These are phyloP conservation scores for Archips xylosteana DNA, from an alignment of 2,888 invertebrate genomes.

Conservation along the genomic window DNA sequence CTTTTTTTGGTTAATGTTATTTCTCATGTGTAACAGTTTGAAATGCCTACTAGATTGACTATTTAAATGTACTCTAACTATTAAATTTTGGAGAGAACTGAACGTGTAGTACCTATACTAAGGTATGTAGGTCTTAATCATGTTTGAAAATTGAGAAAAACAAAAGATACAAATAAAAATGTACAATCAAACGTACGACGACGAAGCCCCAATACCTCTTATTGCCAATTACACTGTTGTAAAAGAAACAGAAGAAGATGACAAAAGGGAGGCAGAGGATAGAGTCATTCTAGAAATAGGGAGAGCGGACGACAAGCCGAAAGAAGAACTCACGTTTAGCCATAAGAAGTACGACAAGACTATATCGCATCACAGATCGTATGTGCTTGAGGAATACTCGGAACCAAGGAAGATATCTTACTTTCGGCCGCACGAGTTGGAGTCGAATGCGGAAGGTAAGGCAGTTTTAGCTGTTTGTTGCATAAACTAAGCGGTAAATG, in stretches of 20 bases:
- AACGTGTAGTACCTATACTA: neutral
- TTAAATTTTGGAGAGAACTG: neutral
- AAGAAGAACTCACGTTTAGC: constrained; percentile 77
- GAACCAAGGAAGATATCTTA: constrained; percentile 70
- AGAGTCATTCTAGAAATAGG: constrained; percentile 82
- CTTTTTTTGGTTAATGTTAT: neutral
- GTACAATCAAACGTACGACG: constrained; percentile 73
- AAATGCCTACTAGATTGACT: neutral
- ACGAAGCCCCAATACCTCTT: constrained; percentile 73
- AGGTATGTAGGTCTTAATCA: neutral
- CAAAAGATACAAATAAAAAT: constrained; percentile 48
- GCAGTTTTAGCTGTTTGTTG: constrained; percentile 12
- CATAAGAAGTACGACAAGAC: constrained; percentile 84
- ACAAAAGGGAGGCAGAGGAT: constrained; percentile 72
- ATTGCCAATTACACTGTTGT: constrained; percentile 74
- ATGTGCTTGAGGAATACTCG: constrained; percentile 74
- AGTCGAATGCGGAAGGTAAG: constrained; percentile 66
- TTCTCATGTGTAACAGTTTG: too few species aligned
- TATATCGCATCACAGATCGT: constrained; percentile 78
- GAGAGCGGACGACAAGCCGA: constrained; percentile 75
- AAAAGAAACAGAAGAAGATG: constrained; percentile 69
- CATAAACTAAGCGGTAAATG: too few species aligned
- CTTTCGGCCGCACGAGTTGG: constrained; percentile 74
- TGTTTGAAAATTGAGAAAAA: neutral
- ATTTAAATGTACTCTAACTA: neutral